A percentile compares a stretch with the other conserved stretches of the same genome.
Evolutionary conservation across 2,888 invertebrate genomes (phyloP).

Genomic region (Lasioglossum leucozonium): DNA sequence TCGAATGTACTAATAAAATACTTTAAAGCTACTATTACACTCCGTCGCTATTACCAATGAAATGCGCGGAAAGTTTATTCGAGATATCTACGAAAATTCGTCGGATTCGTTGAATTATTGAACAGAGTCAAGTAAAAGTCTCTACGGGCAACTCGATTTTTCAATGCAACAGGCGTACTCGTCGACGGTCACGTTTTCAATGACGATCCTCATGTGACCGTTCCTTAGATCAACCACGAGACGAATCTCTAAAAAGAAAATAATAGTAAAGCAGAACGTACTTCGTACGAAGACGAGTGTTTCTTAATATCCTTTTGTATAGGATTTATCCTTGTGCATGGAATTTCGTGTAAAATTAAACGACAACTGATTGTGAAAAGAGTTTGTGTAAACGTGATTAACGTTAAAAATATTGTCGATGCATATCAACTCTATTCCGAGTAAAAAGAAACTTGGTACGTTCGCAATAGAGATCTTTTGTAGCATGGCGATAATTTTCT

Average conservation of each 20-base stretch:
- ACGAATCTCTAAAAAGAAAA: slow-evolving; percentile 12
- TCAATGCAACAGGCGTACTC: slow-evolving; percentile 9
- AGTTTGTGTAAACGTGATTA: neutral
- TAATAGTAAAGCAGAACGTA: slow-evolving; percentile 4
- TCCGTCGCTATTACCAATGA: neutral
- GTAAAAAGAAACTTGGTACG: neutral
- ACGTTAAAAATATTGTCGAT: neutral
- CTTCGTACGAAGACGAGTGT: slow-evolving; percentile 6
- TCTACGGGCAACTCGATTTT: neutral
- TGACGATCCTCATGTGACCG: slow-evolving; percentile 18
- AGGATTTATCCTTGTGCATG: neutral
- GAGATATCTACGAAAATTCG: neutral
- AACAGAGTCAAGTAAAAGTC: neutral
- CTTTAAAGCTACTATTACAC: neutral
- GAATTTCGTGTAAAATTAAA: neutral
- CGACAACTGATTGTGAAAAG: neutral
- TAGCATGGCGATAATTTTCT: neutral
- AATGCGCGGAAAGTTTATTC: neutral
- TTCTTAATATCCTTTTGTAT: neutral
- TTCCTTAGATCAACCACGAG: neutral
- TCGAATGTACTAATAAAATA: neutral
- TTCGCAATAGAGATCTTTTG: neutral
- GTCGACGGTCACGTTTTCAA: slow-evolving; percentile 16
- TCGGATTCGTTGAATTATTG: neutral
- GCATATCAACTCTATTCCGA: neutral